These are phyloP conservation scores for Nymphalis io DNA, from an alignment of 1,140 invertebrate species.

Conservation along the genomic window DNA sequence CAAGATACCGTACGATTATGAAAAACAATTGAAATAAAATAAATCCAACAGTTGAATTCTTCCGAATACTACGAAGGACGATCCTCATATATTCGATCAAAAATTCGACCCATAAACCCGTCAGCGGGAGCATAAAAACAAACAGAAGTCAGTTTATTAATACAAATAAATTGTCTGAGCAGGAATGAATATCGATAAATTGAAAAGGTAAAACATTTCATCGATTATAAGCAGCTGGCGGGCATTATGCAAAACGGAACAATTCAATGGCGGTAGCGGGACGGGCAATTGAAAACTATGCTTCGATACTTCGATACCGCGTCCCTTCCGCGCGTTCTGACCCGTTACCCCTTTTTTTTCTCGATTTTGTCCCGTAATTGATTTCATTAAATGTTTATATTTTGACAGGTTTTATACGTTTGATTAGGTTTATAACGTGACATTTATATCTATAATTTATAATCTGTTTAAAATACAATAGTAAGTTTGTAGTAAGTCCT, in stretches of 20 bases:
- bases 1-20: not conserved
- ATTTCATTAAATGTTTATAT: not conserved
- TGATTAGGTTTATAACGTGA: not conserved
- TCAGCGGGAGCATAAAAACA: constrained; percentile 61
- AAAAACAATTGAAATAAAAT: not conserved
- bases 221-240: constrained; percentile 79
- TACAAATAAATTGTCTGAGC: constrained; percentile 74
- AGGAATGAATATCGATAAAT: constrained; percentile 77
- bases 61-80: constrained; percentile 3
- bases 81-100: constrained; percentile 36
- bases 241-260: constrained; percentile 75
- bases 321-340: constrained; percentile 28
- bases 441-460: too few species aligned
- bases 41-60: not conserved
- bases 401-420: not conserved
- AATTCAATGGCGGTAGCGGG: constrained; percentile 74
- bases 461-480: too few species aligned
- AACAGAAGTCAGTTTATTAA: constrained; percentile 75
- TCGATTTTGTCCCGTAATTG: not conserved
- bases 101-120: constrained; percentile 57
- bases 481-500: too few species aligned
- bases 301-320: constrained; percentile 2
- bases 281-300: constrained; percentile 63
- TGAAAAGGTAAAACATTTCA: constrained; percentile 79
- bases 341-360: constrained; percentile 14